These are phyloP conservation scores for Pteropus rufus DNA, from an alignment of 2,797 vertebrate species.

Conservation along the genomic window DNA sequence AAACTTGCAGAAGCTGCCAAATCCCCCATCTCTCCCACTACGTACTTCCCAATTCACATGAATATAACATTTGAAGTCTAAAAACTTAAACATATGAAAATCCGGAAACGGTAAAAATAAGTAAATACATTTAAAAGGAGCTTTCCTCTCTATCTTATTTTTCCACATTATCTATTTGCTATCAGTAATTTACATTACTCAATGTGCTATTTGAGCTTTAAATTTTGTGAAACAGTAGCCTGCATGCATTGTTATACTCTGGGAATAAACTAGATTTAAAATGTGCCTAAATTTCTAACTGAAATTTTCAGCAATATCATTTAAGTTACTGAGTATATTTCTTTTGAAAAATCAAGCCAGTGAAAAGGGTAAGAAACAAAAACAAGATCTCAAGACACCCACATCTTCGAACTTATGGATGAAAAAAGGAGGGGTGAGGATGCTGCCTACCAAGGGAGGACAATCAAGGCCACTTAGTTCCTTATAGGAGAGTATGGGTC, in stretches of 20 bases:
- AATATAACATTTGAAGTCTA: not conserved
- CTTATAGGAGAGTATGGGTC: not conserved
- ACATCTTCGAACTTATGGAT: not conserved
- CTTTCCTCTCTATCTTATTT: not conserved
- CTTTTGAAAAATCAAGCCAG: not conserved
- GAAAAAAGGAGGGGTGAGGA: not conserved
- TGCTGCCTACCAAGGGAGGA: not conserved
- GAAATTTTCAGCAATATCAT: constrained; percentile 9
- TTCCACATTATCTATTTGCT: not conserved
- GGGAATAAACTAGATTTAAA: not conserved
- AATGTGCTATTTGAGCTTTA: not conserved
- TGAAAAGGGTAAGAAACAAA: not conserved
- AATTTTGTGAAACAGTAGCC: not conserved
- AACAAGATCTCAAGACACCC: not conserved
- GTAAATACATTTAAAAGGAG: constrained; percentile 46
- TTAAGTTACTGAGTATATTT: not conserved
- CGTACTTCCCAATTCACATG: not conserved
- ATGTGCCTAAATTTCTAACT: constrained; percentile 9
- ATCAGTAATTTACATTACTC: not conserved
- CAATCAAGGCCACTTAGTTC: not conserved
- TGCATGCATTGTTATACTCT: not conserved
- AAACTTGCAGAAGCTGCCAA: constrained; percentile 36
- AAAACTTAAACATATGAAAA: constrained; percentile 26
- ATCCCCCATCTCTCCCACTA: not conserved
- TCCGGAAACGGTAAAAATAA: not conserved